Evolutionary conservation across 2,888 invertebrate species (phyloP), one percentile per base, ranked within the genome.

Genomic region (Dyspetes luteomarginatus): DNA sequence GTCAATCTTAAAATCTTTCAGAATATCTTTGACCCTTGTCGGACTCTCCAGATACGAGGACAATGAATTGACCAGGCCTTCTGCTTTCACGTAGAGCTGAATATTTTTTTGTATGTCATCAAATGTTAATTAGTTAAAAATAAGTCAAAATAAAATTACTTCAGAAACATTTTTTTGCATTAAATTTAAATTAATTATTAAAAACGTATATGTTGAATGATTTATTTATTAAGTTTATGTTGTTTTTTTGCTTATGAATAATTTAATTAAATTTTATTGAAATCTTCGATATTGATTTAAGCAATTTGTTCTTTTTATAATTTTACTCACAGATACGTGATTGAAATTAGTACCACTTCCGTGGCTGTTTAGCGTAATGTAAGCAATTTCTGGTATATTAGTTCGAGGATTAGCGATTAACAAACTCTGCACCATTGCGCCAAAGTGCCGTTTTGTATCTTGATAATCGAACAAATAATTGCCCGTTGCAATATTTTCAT

Each of bases 401-500:
- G 95, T 95, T 43, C 93, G 92, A 0, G 94, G 93, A 88, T 95
- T 95, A 0, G 95, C 96, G 2, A 96, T 93, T 5, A 95, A 93
- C 80, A 95, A 92, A 24, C 95, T 92, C 84, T 95, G 94, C 17
- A 94, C 85, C 92, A 94, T 92, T 1, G 94, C 93, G 0, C 94
- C 94, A 76, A 94, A 94, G 60, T 94, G 94, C 77, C 94, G 93
- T 41, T 94, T 93, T 0, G 94, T 93, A 85, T 95, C 95, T n/a
- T 94, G 94, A 85, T 94, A 95, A 81, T 95, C 96, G 84, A 95
- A 93, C 73, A 96, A 93, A 87, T 95, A 95, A 90, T 96, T 96
- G 28, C 95, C 96, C 0, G 96, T 96, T 0, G 95, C 94, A 94
- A 96, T 95, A 85, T 94, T 94, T 3, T 94, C 93, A 7, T 92